A percentile compares a stretch with the other conserved stretches of the same genome.
These are phyloP conservation scores for Chiloscyllium plagiosum DNA, from an alignment of 2,113 vertebrate species.

Conservation along the genomic window DNA sequence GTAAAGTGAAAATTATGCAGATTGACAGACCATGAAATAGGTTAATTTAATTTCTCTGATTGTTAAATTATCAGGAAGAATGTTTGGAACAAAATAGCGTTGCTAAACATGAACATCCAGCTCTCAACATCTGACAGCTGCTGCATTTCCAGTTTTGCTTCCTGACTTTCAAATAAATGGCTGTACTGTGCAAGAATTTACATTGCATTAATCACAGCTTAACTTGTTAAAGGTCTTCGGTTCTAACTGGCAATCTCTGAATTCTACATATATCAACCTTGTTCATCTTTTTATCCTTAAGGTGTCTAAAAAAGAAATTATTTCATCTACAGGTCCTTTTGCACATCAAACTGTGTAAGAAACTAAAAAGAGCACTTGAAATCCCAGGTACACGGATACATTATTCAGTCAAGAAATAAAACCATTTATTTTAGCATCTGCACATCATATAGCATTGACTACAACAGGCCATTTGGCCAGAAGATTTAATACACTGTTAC, in stretches of 20 bases:
- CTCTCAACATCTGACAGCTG: not conserved
- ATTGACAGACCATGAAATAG: not conserved
- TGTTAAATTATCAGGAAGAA: not conserved
- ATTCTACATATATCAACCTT: not conserved
- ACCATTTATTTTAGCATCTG: not conserved
- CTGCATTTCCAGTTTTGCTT: not conserved
- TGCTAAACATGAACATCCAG: not conserved
- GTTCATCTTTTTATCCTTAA: not conserved
- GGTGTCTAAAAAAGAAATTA: not conserved
- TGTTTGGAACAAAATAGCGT: not conserved
- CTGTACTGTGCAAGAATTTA: not conserved
- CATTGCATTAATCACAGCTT: conserved; percentile 12
- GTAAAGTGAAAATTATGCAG: not conserved
- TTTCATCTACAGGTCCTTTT: not conserved
- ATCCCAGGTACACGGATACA: not conserved
- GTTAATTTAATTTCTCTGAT: not conserved
- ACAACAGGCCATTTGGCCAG: not conserved
- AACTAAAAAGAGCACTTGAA: not conserved
- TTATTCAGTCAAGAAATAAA: not conserved
- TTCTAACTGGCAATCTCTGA: not conserved
- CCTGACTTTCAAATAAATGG: not conserved
- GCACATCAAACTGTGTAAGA: not conserved
- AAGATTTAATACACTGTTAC: not conserved
- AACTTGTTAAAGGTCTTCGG: not conserved
- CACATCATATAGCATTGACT: not conserved